A percentile compares a stretch with the other conserved stretches of the same genome.
Evolutionary conservation across 1,140 invertebrate species (phyloP).

Genomic region (Cryptotermes secundus): DNA sequence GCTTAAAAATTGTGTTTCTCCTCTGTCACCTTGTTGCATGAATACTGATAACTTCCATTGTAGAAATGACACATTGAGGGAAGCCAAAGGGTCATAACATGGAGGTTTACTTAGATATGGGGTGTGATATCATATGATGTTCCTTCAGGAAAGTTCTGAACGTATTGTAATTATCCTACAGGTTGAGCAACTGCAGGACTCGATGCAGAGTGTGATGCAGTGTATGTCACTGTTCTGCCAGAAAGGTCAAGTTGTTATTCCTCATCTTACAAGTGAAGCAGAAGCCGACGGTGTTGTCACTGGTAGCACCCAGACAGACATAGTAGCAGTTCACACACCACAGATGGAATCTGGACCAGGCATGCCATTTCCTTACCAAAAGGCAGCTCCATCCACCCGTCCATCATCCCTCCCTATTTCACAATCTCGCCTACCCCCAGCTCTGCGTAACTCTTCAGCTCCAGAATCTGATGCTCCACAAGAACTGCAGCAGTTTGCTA

Average conservation of each 20-base stretch:
- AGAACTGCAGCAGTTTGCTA: conserved; percentile 31
- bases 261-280: not conserved
- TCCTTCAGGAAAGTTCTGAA: too few relatives aligned
- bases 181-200: conserved; percentile 72
- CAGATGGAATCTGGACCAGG: conserved; percentile 44
- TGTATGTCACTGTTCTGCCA: conserved; percentile 59
- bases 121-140: too few relatives aligned
- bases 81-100: too few relatives aligned
- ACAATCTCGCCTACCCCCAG: not conserved
- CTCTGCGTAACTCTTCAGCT: not conserved
- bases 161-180: conserved; percentile 41
- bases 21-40: too few relatives aligned
- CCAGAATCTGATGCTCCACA: conserved; percentile 21
- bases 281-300: not conserved
- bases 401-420: conserved; percentile 31
- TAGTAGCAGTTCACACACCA: conserved; percentile 71
- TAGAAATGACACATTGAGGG: too few relatives aligned
- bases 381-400: not conserved
- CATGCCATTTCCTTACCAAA: conserved; percentile 30
- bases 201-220: conserved; percentile 71
- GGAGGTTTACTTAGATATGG: too few relatives aligned
- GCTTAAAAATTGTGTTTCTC: too few relatives aligned
- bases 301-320: conserved; percentile 69
- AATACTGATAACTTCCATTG: too few relatives aligned
- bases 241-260: conserved; percentile 38